phyloP scores from a whole-genome alignment of 1,140 invertebrate species.

The Camponotus vicinus region DNA sequence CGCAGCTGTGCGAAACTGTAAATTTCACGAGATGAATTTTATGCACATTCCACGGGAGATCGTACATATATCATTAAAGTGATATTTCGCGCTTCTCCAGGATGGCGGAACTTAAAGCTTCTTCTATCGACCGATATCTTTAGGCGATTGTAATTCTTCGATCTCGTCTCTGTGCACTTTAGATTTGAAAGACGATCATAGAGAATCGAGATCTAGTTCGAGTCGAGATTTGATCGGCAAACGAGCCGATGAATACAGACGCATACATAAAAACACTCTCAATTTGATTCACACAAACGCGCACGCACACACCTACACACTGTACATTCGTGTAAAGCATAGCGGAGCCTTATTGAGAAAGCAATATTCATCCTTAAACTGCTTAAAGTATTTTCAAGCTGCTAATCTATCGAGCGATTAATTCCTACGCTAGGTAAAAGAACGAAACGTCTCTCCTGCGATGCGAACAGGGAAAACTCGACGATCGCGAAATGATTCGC shows the following conservation, averaged over 20 bases:
- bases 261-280: neutral
- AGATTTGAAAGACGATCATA: neutral
- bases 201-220: constrained; percentile 15
- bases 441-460: constrained; percentile 8
- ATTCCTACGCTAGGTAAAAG: constrained; percentile 66
- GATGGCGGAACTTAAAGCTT: constrained; percentile 56
- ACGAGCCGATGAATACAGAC: constrained; percentile 1
- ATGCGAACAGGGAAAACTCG: constrained; percentile 19
- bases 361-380: constrained; percentile 78
- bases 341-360: constrained; percentile 82
- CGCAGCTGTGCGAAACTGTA: neutral
- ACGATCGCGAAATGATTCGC: constrained; percentile 27
- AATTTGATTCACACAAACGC: neutral
- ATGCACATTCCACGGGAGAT: constrained; percentile 48
- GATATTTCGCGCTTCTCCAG: constrained; percentile 24
- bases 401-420: constrained; percentile 74
- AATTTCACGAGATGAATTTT: constrained; percentile 20
- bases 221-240: constrained; percentile 47
- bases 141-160: constrained; percentile 47
- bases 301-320: constrained; percentile 42
- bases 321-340: constrained; percentile 79
- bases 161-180: constrained; percentile 48
- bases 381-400: constrained; percentile 77
- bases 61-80: constrained; percentile 40
- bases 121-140: constrained; percentile 43